Base-by-base conservation (phyloP, 2,888 invertebrate genomes). In the Drosophila barbarae region DNA sequence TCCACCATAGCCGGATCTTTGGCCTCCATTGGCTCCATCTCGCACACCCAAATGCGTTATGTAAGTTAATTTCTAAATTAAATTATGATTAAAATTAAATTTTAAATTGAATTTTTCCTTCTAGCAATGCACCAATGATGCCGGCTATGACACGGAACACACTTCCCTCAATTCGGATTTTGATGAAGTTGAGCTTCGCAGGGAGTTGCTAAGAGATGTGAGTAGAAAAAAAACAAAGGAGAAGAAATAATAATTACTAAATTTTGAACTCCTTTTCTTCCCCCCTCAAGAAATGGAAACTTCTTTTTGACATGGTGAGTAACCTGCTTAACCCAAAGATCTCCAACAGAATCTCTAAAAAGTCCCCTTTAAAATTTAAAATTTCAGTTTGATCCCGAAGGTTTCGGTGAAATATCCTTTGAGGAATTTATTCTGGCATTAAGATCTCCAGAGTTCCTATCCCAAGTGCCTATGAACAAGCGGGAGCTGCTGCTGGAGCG, bases 331-430 rank as follows among this genome's bases (percentile, higher is more conserved):
- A 56, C 26, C 58, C 41, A 2, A 1, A 10, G 9, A 26, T 18
- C 15, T 12, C 2, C 3, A 2, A 18, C 10, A 5, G 8, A 34
- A 36, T 18, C n/a, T 3, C 5, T 21, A n/a, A n/a, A 6, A 5
- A 26, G 6, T 12, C 23, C 6, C 2, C 9, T 7, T 13, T 3
- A 10, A 10, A 6, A 8, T 50, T 49, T 13, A 2, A 10, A 6
- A 8, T 51, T 49, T 21, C 72, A 96, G 95, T 96, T 95, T 87
- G 96, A 97, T 90, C 95, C 95, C 9, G 97, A 97, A 90, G 97
- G 97, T 41, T 97, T 96, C 87, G 97, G 97, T 10, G 96, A 97
- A 91, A 96, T 97, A 85, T 95, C 95, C 44, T 94, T 96, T 92
- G 92, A 93, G 53, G 96, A 96, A 87, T 95, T 97, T 89, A 87